phyloP scores from a whole-genome alignment of 1,140 invertebrate genomes.

The Drosophila teissieri region DNA sequence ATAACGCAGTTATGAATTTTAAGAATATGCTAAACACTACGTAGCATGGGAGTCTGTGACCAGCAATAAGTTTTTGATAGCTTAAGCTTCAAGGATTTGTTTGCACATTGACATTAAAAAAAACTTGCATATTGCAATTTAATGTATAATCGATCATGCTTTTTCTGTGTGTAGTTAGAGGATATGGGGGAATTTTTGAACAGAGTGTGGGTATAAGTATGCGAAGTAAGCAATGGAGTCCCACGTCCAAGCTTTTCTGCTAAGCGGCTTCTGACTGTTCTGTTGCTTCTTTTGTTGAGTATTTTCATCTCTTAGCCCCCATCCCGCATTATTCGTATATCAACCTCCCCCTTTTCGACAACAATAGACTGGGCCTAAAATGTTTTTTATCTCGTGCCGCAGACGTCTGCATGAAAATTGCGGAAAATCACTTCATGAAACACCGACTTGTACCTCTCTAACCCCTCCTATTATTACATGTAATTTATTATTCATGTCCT shows the following conservation, averaged over 20 bases:
- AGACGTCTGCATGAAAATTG: slow-evolving; percentile 76
- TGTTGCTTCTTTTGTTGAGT: slow-evolving; percentile 40
- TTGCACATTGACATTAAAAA: no score
- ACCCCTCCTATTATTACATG: slow-evolving; percentile 44
- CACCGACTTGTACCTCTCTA: slow-evolving; percentile 33
- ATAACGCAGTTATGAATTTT: not conserved
- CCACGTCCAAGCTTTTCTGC: slow-evolving; percentile 31
- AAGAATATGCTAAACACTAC: not conserved
- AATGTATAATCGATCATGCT: not conserved
- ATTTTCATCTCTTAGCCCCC: slow-evolving; percentile 35
- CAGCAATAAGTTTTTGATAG: not conserved
- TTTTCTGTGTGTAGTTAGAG: not conserved
- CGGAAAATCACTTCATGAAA: slow-evolving; percentile 78
- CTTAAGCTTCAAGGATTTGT: not conserved
- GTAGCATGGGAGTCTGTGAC: not conserved
- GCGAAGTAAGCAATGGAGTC: slow-evolving; percentile 1
- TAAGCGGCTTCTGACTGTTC: slow-evolving; percentile 53
- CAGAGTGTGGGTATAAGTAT: slow-evolving; percentile 9
- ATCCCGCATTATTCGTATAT: not conserved
- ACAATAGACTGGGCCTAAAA: slow-evolving; percentile 67
- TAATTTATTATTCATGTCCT: slow-evolving; percentile 81
- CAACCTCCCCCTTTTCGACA: slow-evolving; percentile 22
- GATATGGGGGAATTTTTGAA: no score
- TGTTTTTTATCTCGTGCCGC: slow-evolving; percentile 70
- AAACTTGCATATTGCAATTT: no score